Conservation (phyloP, 1,140 invertebrate genomes). For the Scaptomyza pallida region DNA sequence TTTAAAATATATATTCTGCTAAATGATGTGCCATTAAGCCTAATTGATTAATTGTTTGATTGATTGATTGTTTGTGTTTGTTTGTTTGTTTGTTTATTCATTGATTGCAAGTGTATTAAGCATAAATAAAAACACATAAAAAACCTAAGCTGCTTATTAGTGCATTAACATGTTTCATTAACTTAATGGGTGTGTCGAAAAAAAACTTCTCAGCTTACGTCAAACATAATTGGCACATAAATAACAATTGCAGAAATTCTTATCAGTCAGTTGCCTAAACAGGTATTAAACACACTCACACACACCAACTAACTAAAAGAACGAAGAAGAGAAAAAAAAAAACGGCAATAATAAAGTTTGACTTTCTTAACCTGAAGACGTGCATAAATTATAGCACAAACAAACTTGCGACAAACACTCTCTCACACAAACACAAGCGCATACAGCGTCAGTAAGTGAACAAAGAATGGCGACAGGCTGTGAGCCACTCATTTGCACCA, state of each 20-base stretch:
- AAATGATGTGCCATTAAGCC: slow-evolving; percentile 36
- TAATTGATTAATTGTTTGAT: slow-evolving; percentile 40
- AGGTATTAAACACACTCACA: slow-evolving; percentile 10
- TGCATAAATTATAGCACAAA: slow-evolving; percentile 77
- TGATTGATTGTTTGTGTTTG: slow-evolving; percentile 17
- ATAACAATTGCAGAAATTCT: slow-evolving; percentile 41
- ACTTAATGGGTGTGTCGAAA: not conserved
- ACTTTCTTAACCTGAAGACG: slow-evolving; percentile 80
- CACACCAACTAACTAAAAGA: not conserved
- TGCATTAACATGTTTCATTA: slow-evolving; percentile 12
- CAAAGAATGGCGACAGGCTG: slow-evolving; percentile 71
- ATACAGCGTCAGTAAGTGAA: slow-evolving; percentile 29
- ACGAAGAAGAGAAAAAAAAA: slow-evolving; percentile 3
- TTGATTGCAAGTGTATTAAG: slow-evolving; percentile 30
- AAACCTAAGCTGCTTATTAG: slow-evolving; percentile 4
- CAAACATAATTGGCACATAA: slow-evolving; percentile 11
- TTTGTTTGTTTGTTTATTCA: slow-evolving; percentile 4
- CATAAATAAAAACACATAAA: slow-evolving; percentile 15
- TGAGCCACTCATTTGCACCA: slow-evolving; percentile 67
- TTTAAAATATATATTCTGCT: slow-evolving; percentile 2
- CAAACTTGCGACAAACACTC: slow-evolving; percentile 25
- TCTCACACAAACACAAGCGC: slow-evolving; percentile 13
- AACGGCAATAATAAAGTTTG: slow-evolving; percentile 55
- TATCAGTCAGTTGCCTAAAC: slow-evolving; percentile 53
- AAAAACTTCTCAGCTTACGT: not conserved